Conservation (phyloP, 2,113 vertebrate genomes). For the Rhynchomys soricoides region DNA sequence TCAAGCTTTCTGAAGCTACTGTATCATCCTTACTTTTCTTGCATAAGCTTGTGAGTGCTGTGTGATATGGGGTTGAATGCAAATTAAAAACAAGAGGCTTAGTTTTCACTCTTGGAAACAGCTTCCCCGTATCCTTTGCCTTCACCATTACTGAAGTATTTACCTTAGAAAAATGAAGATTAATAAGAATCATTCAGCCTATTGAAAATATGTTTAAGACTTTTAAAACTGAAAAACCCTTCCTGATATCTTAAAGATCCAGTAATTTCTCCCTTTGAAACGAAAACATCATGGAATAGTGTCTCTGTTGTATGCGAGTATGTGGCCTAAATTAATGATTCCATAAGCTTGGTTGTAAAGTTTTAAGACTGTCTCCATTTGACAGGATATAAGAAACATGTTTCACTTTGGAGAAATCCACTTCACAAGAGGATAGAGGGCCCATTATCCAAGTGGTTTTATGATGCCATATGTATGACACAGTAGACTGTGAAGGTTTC, state of each 20-base stretch:
- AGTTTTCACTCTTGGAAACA: neutral
- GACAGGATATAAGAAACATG: neutral
- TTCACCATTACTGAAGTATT: neutral
- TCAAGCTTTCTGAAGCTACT: neutral
- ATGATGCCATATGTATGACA: neutral
- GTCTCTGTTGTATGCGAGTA: neutral
- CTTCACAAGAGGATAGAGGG: neutral
- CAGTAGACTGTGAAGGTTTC: neutral
- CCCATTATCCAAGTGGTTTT: neutral
- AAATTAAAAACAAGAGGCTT: conserved; percentile 26
- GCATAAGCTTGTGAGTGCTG: neutral
- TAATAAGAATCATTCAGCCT: neutral
- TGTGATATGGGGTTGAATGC: neutral
- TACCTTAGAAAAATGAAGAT: conserved; percentile 5
- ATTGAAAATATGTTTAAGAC: neutral
- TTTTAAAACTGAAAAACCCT: neutral
- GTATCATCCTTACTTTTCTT: neutral
- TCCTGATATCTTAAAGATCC: neutral
- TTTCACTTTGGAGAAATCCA: neutral
- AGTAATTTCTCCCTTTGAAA: neutral
- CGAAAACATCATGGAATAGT: neutral
- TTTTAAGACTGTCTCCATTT: neutral
- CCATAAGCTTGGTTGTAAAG: neutral
- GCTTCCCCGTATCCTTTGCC: fast-evolving
- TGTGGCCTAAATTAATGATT: neutral